Evolutionary conservation across 2,888 invertebrate genomes (phyloP).

Genomic region (Lepeophtheirus nordmannii): DNA sequence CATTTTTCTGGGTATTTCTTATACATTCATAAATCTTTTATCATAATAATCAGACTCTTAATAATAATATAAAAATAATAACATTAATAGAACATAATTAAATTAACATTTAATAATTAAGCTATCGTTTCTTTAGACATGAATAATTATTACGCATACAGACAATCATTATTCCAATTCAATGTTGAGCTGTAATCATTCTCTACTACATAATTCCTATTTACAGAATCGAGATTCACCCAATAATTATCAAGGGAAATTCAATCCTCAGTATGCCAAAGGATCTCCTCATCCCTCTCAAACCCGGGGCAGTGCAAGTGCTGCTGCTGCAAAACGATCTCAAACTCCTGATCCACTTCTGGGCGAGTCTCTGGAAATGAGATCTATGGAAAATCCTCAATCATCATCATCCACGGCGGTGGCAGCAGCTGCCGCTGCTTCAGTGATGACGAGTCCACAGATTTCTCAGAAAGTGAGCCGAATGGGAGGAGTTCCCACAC

Average conservation of each 20-base stretch:
- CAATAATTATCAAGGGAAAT: constrained; percentile 20
- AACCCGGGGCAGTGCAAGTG: not conserved
- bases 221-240: constrained; percentile 15
- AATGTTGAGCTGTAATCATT: too few species aligned
- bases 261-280: constrained; percentile 44
- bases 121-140: too few species aligned
- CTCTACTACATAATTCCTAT: not conserved
- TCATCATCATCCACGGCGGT: too few species aligned
- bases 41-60: not conserved
- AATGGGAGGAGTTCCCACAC: constrained; percentile 65
- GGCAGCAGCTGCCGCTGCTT: not conserved
- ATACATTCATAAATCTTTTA: not conserved
- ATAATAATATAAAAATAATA: not conserved
- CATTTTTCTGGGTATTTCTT: not conserved
- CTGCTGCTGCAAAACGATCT: constrained; percentile 9
- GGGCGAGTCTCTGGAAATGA: constrained; percentile 27
- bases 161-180: too few species aligned
- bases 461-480: constrained; percentile 81
- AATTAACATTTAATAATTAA: too few species aligned
- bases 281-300: constrained; percentile 56
- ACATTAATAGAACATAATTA: too few species aligned
- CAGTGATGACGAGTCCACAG: constrained; percentile 49
- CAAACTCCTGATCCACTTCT: constrained; percentile 25
- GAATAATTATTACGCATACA: too few species aligned
- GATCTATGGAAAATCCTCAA: constrained; percentile 13